Conservation (phyloP, 2,113 vertebrate species). For the Anguilla japonica region DNA sequence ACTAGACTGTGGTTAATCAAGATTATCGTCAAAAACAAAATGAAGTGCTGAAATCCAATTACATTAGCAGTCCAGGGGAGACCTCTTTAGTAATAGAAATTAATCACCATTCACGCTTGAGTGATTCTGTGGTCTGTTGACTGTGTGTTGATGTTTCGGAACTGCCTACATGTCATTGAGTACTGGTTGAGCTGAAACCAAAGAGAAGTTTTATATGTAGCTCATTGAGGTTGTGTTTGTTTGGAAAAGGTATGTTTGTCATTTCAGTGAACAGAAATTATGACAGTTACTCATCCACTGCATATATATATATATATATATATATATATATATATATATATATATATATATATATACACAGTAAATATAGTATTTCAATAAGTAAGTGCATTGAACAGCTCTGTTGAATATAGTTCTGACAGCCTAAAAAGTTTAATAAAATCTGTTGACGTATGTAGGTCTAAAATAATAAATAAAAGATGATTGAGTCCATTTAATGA, state of each 20-base stretch:
- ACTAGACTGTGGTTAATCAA: slow-evolving; percentile 12
- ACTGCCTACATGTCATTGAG: neutral
- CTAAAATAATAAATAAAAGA: neutral
- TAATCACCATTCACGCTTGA: neutral
- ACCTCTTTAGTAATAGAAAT: slow-evolving; percentile 1
- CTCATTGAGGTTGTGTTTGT: neutral
- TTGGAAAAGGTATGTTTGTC: neutral
- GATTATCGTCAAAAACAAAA: slow-evolving; percentile 13
- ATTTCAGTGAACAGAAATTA: neutral
- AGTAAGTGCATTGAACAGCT: too few relatives aligned
- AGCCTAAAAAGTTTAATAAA: neutral
- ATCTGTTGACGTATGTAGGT: neutral
- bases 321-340: too few relatives aligned
- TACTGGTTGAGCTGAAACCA: neutral
- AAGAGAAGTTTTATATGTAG: neutral
- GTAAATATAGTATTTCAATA: neutral
- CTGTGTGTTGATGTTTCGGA: neutral
- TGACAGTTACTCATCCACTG: too few relatives aligned
- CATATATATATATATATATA: too few relatives aligned
- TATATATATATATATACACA: too few relatives aligned
- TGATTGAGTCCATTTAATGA: slow-evolving; percentile 65
- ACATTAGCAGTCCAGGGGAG: neutral
- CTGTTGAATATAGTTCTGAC: neutral
- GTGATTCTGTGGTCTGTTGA: neutral
- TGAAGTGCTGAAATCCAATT: neutral